phyloP scores from a whole-genome alignment of 2,888 invertebrate genomes.

The Ceriagrion tenellum region DNA sequence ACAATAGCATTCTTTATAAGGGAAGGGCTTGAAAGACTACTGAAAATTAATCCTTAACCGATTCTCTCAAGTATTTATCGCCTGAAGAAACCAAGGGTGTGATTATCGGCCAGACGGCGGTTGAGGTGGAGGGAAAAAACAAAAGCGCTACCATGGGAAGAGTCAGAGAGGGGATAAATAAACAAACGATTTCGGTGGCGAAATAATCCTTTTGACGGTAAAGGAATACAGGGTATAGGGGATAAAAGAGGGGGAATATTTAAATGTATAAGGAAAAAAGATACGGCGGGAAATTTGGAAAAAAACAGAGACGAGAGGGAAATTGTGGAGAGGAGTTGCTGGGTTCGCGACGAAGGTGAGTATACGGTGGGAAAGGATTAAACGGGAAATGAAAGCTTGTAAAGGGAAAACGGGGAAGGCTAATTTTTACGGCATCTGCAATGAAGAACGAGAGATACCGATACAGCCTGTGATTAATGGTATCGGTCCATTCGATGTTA shows the following conservation, averaged over 20 bases:
- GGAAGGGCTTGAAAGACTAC: neutral
- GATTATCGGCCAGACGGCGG: conserved; percentile 4
- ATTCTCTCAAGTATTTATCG: neutral
- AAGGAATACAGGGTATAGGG: neutral
- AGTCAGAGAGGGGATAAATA: neutral
- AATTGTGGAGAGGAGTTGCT: neutral
- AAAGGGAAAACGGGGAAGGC: neutral
- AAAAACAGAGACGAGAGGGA: conserved; percentile 18
- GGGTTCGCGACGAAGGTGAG: neutral
- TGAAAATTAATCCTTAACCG: neutral
- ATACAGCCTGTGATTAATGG: too few species aligned
- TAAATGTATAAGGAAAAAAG: neutral
- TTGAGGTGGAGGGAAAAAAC: neutral
- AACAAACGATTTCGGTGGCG: neutral
- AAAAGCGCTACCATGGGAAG: neutral
- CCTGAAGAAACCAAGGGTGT: neutral
- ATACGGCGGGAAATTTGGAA: neutral
- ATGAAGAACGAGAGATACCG: too few species aligned
- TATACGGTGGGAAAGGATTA: neutral
- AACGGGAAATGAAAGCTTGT: neutral
- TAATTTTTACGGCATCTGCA: too few species aligned
- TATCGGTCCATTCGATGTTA: too few species aligned
- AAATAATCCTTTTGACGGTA: conserved; percentile 11
- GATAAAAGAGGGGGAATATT: neutral
- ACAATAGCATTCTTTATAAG: too few species aligned